Evolutionary conservation across 1,140 invertebrate species (phyloP).

Genomic region (Tigriopus japonicus): DNA sequence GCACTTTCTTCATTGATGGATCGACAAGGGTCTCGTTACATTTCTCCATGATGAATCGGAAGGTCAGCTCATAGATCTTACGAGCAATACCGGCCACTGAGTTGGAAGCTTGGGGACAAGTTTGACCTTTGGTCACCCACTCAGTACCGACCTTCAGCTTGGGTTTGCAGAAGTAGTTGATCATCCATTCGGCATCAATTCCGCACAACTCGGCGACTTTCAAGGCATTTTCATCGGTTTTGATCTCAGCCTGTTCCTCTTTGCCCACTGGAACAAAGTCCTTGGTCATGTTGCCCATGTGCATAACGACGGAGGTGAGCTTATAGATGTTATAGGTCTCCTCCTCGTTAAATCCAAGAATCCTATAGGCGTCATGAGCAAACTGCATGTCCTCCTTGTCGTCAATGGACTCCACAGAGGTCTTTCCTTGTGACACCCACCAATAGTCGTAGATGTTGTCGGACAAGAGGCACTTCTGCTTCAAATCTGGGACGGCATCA

Average conservation of each 20-base stretch:
- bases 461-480: constrained; percentile 55
- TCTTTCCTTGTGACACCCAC: constrained; percentile 54
- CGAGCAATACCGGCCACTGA: constrained; percentile 37
- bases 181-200: constrained; percentile 35
- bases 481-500: constrained; percentile 56
- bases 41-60: constrained; percentile 33
- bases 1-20: constrained; percentile 58
- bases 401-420: constrained; percentile 50
- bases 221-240: constrained; percentile 38
- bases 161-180: constrained; percentile 75
- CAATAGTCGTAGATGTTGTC: constrained; percentile 50
- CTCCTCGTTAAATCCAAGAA: constrained; percentile 85
- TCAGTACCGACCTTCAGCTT: constrained; percentile 98
- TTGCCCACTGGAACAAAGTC: constrained; percentile 98
- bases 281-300: constrained; percentile 91
- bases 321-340: constrained; percentile 94
- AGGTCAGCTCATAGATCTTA: constrained; percentile 37
- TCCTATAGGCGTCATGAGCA: constrained; percentile 85
- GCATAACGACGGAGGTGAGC: constrained; percentile 91
- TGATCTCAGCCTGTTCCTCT: constrained; percentile 94
- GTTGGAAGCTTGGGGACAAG: constrained; percentile 26
- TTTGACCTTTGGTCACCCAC: constrained; percentile 95
- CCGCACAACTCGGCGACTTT: constrained; percentile 36
- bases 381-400: constrained; percentile 49
- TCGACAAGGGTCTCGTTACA: constrained; percentile 53